phyloP scores from a whole-genome alignment of 2,888 invertebrate species.

The Dicyrtoma fusca region DNA sequence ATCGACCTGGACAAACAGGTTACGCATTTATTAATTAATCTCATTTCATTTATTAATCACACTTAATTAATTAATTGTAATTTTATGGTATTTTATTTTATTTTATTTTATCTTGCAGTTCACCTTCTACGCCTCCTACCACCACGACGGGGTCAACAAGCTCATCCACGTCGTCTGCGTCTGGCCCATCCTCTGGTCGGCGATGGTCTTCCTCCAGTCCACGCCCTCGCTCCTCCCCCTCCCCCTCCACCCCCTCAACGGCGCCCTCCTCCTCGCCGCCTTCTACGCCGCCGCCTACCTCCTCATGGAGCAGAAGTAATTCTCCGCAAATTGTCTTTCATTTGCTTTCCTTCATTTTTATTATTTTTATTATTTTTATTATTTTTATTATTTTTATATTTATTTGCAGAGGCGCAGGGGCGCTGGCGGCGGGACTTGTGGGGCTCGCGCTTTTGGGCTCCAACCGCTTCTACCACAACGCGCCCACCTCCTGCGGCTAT shows the following conservation, averaged over 20 bases:
- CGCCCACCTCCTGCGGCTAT: constrained; percentile 40
- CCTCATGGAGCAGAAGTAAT: constrained; percentile 52
- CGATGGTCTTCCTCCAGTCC: constrained; percentile 47
- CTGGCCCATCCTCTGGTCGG: constrained; percentile 56
- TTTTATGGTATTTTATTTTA: background rate
- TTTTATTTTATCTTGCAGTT: constrained; percentile 41
- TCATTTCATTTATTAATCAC: background rate
- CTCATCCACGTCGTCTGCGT: constrained; percentile 55
- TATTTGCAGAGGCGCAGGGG: constrained; percentile 49
- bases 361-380: too few species aligned
- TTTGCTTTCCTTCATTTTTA: too few species aligned
- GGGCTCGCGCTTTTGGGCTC: constrained; percentile 45
- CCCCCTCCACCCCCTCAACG: constrained; percentile 54
- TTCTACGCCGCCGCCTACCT: constrained; percentile 52
- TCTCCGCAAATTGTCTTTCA: background rate
- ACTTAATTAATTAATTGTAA: background rate
- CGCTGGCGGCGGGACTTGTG: constrained; percentile 50
- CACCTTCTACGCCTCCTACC: constrained; percentile 56
- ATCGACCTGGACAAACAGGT: constrained; percentile 54
- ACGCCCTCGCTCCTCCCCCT: constrained; percentile 42
- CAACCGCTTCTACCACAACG: constrained; percentile 46
- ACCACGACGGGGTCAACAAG: constrained; percentile 53
- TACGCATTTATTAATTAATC: background rate
- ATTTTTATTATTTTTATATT: too few species aligned
- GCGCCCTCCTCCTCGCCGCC: constrained; percentile 44